A percentile compares a stretch with the other conserved stretches of the same genome.
Conservation (phyloP, 2,113 vertebrate species). For the Melanerpes formicivorus region DNA sequence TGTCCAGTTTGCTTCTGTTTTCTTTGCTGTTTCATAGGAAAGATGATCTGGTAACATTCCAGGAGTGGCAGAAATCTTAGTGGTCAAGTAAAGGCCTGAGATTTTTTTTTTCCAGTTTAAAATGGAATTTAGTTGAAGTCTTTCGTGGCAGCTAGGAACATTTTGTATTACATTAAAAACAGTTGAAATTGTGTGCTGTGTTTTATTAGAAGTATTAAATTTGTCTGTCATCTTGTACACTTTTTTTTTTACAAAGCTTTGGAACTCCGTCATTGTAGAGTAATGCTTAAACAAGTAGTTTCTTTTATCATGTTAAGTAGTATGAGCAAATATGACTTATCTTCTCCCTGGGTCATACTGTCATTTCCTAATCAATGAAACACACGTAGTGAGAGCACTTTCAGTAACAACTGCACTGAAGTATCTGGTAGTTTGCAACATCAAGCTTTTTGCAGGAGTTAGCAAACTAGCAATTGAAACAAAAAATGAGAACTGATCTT, state of each 20-base stretch:
- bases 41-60: not conserved
- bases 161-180: not conserved
- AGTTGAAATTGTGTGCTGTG: not conserved
- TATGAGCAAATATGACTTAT: constrained; percentile 16
- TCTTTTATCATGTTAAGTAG: constrained; percentile 1
- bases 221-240: not conserved
- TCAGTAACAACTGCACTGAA: not conserved
- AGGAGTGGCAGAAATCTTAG: not conserved
- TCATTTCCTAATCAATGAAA: constrained; percentile 44
- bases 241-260: not conserved
- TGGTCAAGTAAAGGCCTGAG: not conserved
- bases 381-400: not conserved
- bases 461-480: not conserved
- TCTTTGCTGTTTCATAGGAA: not conserved
- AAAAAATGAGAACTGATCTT: not conserved
- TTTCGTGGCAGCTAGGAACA: not conserved
- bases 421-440: not conserved
- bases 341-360: not conserved
- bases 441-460: not conserved
- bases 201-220: not conserved
- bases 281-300: constrained; percentile 15
- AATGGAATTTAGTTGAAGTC: not conserved
- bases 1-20: not conserved
- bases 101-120: not conserved
- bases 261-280: not conserved